Evolutionary conservation across 2,888 invertebrate species (phyloP).

Genomic region (Holacanthella duospinosa): DNA sequence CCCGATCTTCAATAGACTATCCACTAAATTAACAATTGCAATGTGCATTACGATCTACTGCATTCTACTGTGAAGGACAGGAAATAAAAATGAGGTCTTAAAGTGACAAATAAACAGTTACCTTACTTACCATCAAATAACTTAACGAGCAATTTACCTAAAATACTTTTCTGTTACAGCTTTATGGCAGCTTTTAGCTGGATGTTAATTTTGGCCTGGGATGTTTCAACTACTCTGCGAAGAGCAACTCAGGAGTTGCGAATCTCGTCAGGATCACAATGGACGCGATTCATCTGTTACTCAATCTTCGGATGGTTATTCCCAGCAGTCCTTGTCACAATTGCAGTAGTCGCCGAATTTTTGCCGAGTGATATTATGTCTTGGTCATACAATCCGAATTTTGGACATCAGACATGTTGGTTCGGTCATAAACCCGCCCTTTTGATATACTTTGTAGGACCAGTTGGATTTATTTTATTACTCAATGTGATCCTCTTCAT

Average conservation of each 20-base stretch:
- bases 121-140: too few species aligned
- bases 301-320: slow-evolving; percentile 44
- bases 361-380: slow-evolving; percentile 34
- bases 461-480: slow-evolving; percentile 43
- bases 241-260: slow-evolving; percentile 44
- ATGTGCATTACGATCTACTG: too few species aligned
- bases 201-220: slow-evolving; percentile 49
- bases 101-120: too few species aligned
- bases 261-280: slow-evolving; percentile 42
- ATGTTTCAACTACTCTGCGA: slow-evolving; percentile 45
- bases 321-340: slow-evolving; percentile 41
- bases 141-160: too few species aligned
- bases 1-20: too few species aligned
- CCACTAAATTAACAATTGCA: too few species aligned
- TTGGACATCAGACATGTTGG: slow-evolving; percentile 46
- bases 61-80: too few species aligned
- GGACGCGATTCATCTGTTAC: slow-evolving; percentile 42
- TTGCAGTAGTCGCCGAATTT: slow-evolving; percentile 42
- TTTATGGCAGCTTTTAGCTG: slow-evolving; percentile 49
- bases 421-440: slow-evolving; percentile 45
- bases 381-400: slow-evolving; percentile 42
- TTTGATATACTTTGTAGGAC: slow-evolving; percentile 47
- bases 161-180: slow-evolving; percentile 26
- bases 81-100: too few species aligned
- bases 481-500: slow-evolving; percentile 44